Percentiles rank a stretch among this genome's conserved stretches.
These are phyloP conservation scores for Macrochelys suwanniensis DNA, from an alignment of 2,797 vertebrate genomes.

Conservation along the genomic window DNA sequence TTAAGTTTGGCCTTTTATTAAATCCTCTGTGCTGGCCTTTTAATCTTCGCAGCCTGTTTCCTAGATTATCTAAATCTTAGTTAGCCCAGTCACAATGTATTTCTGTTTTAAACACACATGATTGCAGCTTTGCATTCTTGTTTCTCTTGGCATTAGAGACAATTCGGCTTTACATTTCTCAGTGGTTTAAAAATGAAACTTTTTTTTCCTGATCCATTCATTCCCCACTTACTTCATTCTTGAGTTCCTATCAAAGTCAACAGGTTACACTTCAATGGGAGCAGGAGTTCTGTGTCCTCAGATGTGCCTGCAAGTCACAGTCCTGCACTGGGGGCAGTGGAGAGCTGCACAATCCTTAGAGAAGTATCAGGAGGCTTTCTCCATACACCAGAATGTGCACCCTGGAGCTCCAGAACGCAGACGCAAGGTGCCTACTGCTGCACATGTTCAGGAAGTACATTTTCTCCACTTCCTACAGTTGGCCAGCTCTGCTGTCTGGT, in stretches of 20 bases:
- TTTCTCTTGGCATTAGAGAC: background rate
- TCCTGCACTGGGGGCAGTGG: background rate
- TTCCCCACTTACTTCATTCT: background rate
- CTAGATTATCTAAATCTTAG: fast-evolving
- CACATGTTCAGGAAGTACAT: fast-evolving
- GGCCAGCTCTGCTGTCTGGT: background rate
- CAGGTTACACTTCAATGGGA: background rate
- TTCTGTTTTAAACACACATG: background rate
- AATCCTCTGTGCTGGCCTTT: background rate
- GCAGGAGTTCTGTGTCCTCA: background rate
- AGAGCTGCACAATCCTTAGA: background rate
- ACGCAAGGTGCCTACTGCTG: background rate
- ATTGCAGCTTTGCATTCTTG: background rate
- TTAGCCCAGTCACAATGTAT: background rate
- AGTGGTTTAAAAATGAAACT: background rate
- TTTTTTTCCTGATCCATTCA: background rate
- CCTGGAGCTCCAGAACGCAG: fast-evolving
- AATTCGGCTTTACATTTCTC: background rate
- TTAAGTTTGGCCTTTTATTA: slow-evolving; percentile 32
- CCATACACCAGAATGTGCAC: background rate
- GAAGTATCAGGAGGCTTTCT: fast-evolving
- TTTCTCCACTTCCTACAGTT: background rate
- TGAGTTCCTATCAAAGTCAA: background rate
- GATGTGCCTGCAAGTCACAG: background rate
- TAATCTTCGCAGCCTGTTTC: background rate